Evolutionary conservation across 2,888 invertebrate genomes (phyloP).

Genomic region (Empis livida): DNA sequence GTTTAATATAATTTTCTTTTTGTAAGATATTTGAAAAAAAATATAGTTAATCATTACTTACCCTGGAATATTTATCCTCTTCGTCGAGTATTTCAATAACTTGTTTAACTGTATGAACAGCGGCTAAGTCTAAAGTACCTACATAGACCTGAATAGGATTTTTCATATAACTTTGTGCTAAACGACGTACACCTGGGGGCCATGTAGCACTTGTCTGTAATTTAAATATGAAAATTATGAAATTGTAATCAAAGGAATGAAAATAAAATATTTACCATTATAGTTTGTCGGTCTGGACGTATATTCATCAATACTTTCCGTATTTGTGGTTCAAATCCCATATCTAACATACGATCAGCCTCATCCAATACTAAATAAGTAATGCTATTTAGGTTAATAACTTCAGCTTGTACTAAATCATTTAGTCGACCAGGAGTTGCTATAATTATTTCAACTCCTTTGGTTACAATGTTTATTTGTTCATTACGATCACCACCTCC

Average conservation of each 20-base stretch:
- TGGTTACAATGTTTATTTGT: slow-evolving; percentile 59
- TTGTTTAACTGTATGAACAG: slow-evolving; percentile 79
- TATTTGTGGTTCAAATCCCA: slow-evolving; percentile 83
- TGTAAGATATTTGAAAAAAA: no score
- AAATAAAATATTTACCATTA: slow-evolving; percentile 45
- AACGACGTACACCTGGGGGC: slow-evolving; percentile 74
- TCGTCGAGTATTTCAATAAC: slow-evolving; percentile 61
- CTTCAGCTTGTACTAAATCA: slow-evolving; percentile 64
- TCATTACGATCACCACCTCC: slow-evolving; percentile 74
- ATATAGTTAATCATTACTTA: slow-evolving; percentile 25
- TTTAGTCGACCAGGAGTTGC: slow-evolving; percentile 90
- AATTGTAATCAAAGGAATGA: no score
- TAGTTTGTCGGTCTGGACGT: slow-evolving; percentile 82
- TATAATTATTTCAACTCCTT: slow-evolving; percentile 88
- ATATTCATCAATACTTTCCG: slow-evolving; percentile 66
- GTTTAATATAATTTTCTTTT: no score
- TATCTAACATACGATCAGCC: slow-evolving; percentile 76
- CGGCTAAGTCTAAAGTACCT: slow-evolving; percentile 76
- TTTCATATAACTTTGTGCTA: slow-evolving; percentile 77
- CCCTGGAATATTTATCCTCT: slow-evolving; percentile 49
- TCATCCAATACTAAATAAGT: slow-evolving; percentile 89
- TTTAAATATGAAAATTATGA: no score
- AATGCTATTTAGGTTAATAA: slow-evolving; percentile 62
- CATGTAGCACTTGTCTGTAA: slow-evolving; percentile 77
- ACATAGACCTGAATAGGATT: slow-evolving; percentile 85